Percentiles rank a stretch among this genome's conserved stretches.
phyloP scores from a whole-genome alignment of 1,140 invertebrate genomes.

The Thrips palmi region DNA sequence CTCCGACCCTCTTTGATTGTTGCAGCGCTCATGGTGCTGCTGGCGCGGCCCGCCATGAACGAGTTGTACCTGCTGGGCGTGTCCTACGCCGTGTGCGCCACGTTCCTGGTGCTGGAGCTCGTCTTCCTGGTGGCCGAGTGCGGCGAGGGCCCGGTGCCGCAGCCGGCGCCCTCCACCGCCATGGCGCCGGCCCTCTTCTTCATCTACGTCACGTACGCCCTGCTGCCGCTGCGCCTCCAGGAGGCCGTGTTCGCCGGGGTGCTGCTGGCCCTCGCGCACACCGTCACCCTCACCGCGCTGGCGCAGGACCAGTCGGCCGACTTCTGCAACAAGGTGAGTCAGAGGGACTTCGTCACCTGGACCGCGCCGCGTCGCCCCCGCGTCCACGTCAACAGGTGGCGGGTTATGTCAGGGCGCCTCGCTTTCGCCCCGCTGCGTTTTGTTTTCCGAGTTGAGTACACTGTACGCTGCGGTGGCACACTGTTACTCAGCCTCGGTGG shows the following conservation, averaged over 20 bases:
- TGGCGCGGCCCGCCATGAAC: slow-evolving; percentile 66
- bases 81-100: slow-evolving; percentile 57
- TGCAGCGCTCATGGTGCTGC: slow-evolving; percentile 48
- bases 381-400: slow-evolving; percentile 18
- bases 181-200: slow-evolving; percentile 39
- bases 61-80: slow-evolving; percentile 69
- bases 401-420: no score
- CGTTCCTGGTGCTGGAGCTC: slow-evolving; percentile 45
- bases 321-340: slow-evolving; percentile 10
- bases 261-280: slow-evolving; percentile 43
- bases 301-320: slow-evolving; percentile 20
- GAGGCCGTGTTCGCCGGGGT: slow-evolving; percentile 56
- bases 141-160: slow-evolving; percentile 10
- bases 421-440: no score
- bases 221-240: slow-evolving; percentile 64
- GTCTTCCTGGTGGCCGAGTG: slow-evolving; percentile 28
- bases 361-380: slow-evolving; percentile 22
- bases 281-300: slow-evolving; percentile 24
- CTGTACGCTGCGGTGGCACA: no score
- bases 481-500: no score
- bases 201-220: slow-evolving; percentile 73
- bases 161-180: slow-evolving; percentile 9
- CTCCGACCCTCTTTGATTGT: slow-evolving; percentile 21
- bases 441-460: no score
- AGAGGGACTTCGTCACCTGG: slow-evolving; percentile 21